Percentiles rank a stretch among this genome's conserved stretches.
These are phyloP conservation scores for Zeus faber DNA, from an alignment of 2,113 vertebrate genomes.

Conservation along the genomic window DNA sequence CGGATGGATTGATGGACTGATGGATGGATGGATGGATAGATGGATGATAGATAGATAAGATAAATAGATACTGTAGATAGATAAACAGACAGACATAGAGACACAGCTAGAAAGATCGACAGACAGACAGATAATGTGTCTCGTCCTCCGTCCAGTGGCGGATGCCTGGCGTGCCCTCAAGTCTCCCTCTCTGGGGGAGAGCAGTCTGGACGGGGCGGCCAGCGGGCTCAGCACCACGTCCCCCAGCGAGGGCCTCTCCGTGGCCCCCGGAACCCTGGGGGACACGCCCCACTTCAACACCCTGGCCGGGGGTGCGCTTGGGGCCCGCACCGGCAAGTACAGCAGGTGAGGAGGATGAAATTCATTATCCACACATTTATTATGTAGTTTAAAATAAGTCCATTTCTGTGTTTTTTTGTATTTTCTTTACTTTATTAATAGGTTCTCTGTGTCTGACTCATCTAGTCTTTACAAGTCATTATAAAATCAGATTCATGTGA, in stretches of 20 bases:
- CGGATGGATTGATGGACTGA: too few species aligned
- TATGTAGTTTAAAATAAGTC: too few species aligned
- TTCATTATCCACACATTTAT: too few species aligned
- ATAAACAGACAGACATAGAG: too few species aligned
- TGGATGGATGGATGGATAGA: too few species aligned
- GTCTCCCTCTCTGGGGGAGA: slow-evolving; percentile 94
- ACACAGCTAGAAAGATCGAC: background rate
- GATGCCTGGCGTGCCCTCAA: slow-evolving; percentile 97
- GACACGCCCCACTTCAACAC: slow-evolving; percentile 92
- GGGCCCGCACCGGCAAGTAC: slow-evolving; percentile 86
- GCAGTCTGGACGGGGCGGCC: slow-evolving; percentile 92
- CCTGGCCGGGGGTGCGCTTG: slow-evolving; percentile 87
- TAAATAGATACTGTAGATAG: too few species aligned
- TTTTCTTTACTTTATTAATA: too few species aligned
- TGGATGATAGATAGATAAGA: too few species aligned
- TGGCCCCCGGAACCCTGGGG: slow-evolving; percentile 85
- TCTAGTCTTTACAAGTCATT: too few species aligned
- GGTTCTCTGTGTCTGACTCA: too few species aligned
- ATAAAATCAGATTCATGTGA: too few species aligned
- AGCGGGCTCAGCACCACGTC: slow-evolving; percentile 90
- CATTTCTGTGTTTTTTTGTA: too few species aligned
- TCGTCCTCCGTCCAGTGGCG: slow-evolving; percentile 76
- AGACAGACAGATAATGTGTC: background rate
- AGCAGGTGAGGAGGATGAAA: slow-evolving; percentile 85
- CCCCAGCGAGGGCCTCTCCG: slow-evolving; percentile 89